These are phyloP conservation scores for Steatocranus sp. DNA, from an alignment of 2,797 vertebrate genomes.

Conservation along the genomic window DNA sequence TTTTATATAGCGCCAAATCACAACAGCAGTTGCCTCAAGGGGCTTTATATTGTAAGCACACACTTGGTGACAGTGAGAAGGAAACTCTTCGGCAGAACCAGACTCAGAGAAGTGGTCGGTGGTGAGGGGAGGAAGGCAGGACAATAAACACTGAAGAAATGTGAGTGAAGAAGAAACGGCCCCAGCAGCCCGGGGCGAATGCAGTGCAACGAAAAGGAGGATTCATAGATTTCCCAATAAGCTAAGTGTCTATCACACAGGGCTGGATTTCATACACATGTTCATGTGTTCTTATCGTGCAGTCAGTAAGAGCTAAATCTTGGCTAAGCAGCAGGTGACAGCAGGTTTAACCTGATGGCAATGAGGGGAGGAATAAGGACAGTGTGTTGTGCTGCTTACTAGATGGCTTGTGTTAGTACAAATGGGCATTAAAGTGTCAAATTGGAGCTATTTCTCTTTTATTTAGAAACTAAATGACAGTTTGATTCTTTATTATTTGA, in stretches of 20 bases:
- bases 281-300: neutral
- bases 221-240: neutral
- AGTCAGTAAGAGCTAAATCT: neutral
- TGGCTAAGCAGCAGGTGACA: neutral
- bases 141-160: neutral
- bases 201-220: rapidly evolving
- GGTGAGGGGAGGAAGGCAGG: neutral
- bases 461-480: neutral
- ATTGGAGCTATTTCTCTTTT: neutral
- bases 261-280: neutral
- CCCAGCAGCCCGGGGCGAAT: neutral
- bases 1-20: neutral
- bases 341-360: neutral
- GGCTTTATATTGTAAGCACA: rapidly evolving
- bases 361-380: neutral
- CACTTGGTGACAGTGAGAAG: neutral
- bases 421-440: neutral
- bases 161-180: rapidly evolving
- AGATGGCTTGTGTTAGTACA: neutral
- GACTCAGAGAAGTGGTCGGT: neutral
- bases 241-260: neutral
- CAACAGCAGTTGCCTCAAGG: neutral
- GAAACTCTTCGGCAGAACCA: neutral
- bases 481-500: neutral
- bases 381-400: neutral